These are phyloP conservation scores for Apolygus lucorum DNA, from an alignment of 1,140 invertebrate genomes.

Conservation along the genomic window DNA sequence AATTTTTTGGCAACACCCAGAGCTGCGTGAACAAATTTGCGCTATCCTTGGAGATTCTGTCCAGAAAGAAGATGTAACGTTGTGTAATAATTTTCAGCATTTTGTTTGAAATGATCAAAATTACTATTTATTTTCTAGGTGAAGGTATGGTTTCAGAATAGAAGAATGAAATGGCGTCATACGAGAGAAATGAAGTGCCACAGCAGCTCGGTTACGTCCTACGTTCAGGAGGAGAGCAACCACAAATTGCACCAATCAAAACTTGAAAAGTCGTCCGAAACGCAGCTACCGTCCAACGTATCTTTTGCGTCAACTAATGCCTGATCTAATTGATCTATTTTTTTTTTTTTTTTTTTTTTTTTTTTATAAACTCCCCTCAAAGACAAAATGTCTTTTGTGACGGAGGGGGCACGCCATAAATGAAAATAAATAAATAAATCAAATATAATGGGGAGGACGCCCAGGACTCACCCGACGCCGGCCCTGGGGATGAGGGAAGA, in stretches of 20 bases:
- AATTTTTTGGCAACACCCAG: neutral
- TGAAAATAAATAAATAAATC: too few species aligned
- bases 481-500: too few species aligned
- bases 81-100: neutral
- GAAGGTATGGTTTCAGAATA: constrained; percentile 90
- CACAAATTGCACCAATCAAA: neutral
- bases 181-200: constrained; percentile 50
- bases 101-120: neutral
- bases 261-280: neutral
- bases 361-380: too few species aligned
- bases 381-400: too few species aligned
- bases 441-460: too few species aligned
- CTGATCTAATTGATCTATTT: too few species aligned
- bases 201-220: neutral
- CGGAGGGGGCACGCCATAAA: too few species aligned
- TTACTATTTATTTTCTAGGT: constrained; percentile 46
- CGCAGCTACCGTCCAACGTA: neutral
- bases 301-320: too few species aligned
- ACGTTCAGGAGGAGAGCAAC: neutral
- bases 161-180: constrained; percentile 87
- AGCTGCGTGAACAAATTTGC: neutral
- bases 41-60: neutral
- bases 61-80: neutral
- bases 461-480: too few species aligned
- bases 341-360: too few species aligned